Percentiles rank a stretch among this genome's conserved stretches.
phyloP scores from a whole-genome alignment of 2,797 vertebrate genomes.

The Anomalospiza imberbis region DNA sequence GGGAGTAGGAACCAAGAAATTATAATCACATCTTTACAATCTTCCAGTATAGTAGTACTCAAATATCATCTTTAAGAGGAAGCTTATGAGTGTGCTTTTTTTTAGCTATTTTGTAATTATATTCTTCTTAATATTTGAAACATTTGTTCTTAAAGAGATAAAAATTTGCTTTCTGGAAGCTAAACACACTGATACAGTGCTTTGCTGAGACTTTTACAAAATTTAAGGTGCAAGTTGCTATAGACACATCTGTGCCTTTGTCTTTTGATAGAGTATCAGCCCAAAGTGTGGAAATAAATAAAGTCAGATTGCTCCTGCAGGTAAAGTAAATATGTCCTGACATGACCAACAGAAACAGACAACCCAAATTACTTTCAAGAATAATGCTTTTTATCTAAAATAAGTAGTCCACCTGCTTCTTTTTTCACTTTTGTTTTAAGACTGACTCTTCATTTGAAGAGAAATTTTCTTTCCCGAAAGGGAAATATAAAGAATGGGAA shows the following conservation, averaged over 20 bases:
- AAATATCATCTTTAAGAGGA: neutral
- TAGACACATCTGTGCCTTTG: neutral
- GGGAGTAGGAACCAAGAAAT: neutral
- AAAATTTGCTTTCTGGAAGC: neutral
- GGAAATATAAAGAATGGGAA: conserved; percentile 32
- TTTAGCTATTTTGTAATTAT: neutral
- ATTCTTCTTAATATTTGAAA: neutral
- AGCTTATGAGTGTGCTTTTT: neutral
- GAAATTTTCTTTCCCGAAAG: neutral
- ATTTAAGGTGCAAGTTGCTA: neutral
- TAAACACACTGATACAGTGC: neutral
- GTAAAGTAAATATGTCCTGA: conserved; percentile 27
- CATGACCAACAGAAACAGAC: conserved; percentile 4
- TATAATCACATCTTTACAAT: neutral
- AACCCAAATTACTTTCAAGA: conserved; percentile 7
- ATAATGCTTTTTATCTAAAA: conserved; percentile 4
- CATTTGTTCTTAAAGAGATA: neutral
- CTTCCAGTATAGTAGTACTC: neutral
- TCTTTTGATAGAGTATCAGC: neutral
- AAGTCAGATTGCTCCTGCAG: conserved; percentile 2
- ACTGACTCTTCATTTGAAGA: conserved; percentile 2
- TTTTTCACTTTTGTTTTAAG: conserved; percentile 6
- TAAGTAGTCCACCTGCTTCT: neutral
- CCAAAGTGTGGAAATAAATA: neutral
- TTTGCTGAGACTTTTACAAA: neutral